Conservation (phyloP, 2,797 vertebrate genomes). For the Serranus cabrilla region DNA sequence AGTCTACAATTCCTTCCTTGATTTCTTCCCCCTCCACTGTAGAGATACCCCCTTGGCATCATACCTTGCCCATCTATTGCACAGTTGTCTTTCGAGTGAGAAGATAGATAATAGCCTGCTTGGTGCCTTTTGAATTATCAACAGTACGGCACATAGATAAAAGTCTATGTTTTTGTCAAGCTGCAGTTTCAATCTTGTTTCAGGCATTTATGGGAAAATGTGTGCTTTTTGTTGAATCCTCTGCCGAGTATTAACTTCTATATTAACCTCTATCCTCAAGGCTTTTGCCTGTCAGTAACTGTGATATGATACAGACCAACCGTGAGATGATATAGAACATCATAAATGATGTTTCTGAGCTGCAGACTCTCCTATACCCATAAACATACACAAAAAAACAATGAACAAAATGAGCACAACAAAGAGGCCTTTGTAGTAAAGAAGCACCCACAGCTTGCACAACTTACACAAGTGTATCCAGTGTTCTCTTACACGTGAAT, state of each 20-base stretch:
- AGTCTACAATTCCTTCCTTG: conserved; percentile 70
- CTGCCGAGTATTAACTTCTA: conserved; percentile 41
- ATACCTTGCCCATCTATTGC: conserved; percentile 60
- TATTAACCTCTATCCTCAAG: conserved; percentile 75
- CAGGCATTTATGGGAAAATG: conserved; percentile 65
- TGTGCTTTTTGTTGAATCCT: conserved; percentile 45
- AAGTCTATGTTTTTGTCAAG: conserved; percentile 62
- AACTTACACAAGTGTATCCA: neutral
- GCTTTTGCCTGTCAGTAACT: conserved; percentile 63
- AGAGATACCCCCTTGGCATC: conserved; percentile 55
- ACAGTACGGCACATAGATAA: conserved; percentile 55
- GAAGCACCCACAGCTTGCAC: neutral
- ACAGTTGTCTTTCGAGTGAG: conserved; percentile 53
- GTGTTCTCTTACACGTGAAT: conserved; percentile 21
- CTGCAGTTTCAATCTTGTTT: conserved; percentile 58
- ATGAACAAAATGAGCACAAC: conserved; percentile 18
- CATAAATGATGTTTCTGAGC: conserved; percentile 65
- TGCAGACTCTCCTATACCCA: conserved; percentile 33
- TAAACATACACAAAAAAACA: conserved; percentile 15
- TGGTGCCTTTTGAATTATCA: conserved; percentile 73
- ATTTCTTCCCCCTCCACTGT: conserved; percentile 59
- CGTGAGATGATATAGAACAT: conserved; percentile 64
- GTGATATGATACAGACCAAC: conserved; percentile 67
- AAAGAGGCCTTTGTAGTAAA: conserved; percentile 22
- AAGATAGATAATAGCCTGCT: conserved; percentile 51